These are phyloP conservation scores for Ips typographus DNA, from an alignment of 1,140 invertebrate genomes.

Conservation along the genomic window DNA sequence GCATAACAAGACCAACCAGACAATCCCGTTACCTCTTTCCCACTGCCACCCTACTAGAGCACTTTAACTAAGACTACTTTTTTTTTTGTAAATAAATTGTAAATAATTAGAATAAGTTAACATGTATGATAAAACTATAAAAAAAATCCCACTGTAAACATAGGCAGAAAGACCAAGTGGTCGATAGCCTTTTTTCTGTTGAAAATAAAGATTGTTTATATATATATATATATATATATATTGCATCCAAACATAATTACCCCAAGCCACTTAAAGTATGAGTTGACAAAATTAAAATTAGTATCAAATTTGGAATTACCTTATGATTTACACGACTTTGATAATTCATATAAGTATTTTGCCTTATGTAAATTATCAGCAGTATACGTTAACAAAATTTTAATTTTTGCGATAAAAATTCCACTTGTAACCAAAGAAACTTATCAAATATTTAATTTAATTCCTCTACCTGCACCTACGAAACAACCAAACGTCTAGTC, in stretches of 20 bases:
- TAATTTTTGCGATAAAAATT: constrained; percentile 18
- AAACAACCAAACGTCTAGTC: constrained; percentile 8
- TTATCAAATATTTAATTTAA: constrained; percentile 18
- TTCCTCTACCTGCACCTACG: constrained; percentile 3
- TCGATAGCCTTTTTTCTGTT: constrained; percentile 29
- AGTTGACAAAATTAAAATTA: constrained; percentile 17
- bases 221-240: no score
- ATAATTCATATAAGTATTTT: constrained; percentile 19
- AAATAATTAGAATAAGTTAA: no score
- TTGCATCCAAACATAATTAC: constrained; percentile 28
- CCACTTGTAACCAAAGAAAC: constrained; percentile 3
- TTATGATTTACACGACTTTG: not conserved
- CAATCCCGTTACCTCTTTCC: no score
- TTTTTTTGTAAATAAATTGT: no score
- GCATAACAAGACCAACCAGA: no score
- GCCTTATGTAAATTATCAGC: constrained; percentile 3
- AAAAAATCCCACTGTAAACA: no score
- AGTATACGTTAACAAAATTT: constrained; percentile 3
- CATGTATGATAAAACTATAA: no score
- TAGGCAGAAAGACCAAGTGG: no score
- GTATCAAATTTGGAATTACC: constrained; percentile 22
- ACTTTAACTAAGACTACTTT: no score
- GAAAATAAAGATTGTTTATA: constrained; percentile 29
- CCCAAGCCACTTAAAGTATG: constrained; percentile 11
- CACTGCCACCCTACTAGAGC: no score